phyloP scores from a whole-genome alignment of 2,797 vertebrate species.

The Phalanger gymnotis region DNA sequence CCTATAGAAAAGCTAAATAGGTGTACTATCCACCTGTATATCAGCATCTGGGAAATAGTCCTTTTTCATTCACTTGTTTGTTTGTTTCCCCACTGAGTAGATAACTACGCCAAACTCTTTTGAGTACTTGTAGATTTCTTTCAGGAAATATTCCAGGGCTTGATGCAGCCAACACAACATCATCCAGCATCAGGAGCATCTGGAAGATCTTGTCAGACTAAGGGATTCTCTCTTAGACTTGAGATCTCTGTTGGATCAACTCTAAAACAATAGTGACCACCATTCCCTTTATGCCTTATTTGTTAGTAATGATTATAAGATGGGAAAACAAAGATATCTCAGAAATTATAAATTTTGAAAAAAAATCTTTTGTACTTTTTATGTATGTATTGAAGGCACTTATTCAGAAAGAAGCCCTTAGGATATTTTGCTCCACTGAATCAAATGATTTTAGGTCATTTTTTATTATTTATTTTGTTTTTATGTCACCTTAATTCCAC shows the following conservation, averaged over 20 bases:
- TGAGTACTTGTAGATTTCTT: neutral
- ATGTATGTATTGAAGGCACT: neutral
- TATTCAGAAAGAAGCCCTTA: neutral
- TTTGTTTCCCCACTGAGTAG: neutral
- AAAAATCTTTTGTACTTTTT: neutral
- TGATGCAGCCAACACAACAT: neutral
- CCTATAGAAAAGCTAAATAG: neutral
- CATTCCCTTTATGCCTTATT: neutral
- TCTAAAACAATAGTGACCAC: neutral
- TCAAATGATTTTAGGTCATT: neutral
- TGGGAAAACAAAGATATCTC: neutral
- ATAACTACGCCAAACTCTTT: neutral
- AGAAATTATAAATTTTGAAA: neutral
- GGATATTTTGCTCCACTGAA: neutral
- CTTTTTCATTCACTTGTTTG: neutral
- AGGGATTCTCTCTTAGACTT: neutral
- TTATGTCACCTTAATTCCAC: neutral
- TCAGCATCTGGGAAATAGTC: neutral
- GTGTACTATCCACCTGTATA: neutral
- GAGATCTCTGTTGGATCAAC: neutral
- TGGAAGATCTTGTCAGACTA: neutral
- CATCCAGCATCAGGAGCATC: neutral
- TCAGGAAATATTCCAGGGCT: neutral
- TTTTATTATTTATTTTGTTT: neutral
- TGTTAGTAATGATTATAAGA: neutral